Conservation (phyloP, 2,113 vertebrate species). For the Desmodus rotundus region DNA sequence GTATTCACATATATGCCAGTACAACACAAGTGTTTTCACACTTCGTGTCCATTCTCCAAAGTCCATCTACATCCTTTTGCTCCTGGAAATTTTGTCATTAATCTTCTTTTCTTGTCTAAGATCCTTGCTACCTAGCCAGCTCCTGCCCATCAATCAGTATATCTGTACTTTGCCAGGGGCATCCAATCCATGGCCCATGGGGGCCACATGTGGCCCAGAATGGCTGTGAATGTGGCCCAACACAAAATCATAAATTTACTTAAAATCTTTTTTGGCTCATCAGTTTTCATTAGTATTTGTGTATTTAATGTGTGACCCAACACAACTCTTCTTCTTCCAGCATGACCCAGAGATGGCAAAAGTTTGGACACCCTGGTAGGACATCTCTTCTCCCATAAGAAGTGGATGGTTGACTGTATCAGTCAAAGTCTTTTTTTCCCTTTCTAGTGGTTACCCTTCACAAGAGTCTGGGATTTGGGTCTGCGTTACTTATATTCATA, state of each 20-base stretch:
- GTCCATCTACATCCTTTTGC: neutral
- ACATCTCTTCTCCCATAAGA: neutral
- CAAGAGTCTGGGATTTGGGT: neutral
- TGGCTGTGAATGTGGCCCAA: too few species aligned
- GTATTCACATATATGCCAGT: neutral
- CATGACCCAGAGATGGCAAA: too few species aligned
- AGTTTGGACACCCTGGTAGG: neutral
- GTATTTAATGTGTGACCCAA: too few species aligned
- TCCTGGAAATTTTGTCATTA: neutral
- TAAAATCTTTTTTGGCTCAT: too few species aligned
- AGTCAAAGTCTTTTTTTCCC: neutral
- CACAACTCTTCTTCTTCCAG: too few species aligned
- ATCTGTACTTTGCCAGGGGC: neutral
- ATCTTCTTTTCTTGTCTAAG: neutral
- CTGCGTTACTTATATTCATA: neutral
- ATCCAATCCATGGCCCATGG: too few species aligned
- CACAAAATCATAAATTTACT: too few species aligned
- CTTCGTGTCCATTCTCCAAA: neutral
- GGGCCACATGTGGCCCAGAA: too few species aligned
- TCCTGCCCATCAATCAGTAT: neutral
- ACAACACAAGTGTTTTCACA: neutral
- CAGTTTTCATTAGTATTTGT: too few species aligned
- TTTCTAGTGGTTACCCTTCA: neutral
- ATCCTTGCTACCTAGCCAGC: neutral
- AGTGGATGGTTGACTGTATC: neutral